Evolutionary conservation across 1,140 invertebrate species (phyloP), one percentile per base, ranked within the genome.

Genomic region (Ridgeia piscesae): DNA sequence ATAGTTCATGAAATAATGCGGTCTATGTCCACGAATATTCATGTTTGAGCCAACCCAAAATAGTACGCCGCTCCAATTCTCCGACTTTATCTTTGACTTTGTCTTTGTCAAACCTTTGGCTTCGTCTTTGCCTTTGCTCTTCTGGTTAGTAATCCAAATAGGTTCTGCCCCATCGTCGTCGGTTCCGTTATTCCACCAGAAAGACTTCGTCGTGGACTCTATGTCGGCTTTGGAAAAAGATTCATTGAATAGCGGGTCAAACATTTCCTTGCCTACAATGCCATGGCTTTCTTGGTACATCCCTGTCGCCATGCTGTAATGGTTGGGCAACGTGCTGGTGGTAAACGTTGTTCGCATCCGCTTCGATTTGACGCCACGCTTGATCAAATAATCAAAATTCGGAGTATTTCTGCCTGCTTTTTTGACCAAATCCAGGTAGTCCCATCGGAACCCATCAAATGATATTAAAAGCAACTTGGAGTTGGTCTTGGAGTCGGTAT

Each of bases 261-360:
- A 98, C 94, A 97, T 96, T 48, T 95, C 94, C 95, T 97, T 98
- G 92, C 33, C 97, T 6, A 97, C 94, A 92, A 98, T 97, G 8
- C 98, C 98, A 96, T 98, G 98, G 91, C 95, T 96, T 95, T 98
- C 97, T 0, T 97, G 96, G 94, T 97, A 98, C 34, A 98, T 94
- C 9, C 98, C 98, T 34, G 98, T 98, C 0, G 97, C 97, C 77
- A 98, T 97, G 0, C 97, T 97, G 94, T 97, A 97, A 96, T 98
- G 98, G 96, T 98, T 98, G 0, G 97, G 97, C 95, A 98, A 97
- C 1, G 98, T 98, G 96, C 97, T 97, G 1, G 97, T 98, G 0
- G 97, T 96, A 95, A 97, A 98, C 42, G 97, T 96, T 94, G 97
- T 95, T 90, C 94, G 94, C n/a, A 95, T 35, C 88, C 95, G 95